Percentiles rank a stretch among this genome's conserved stretches.
phyloP scores from a whole-genome alignment of 2,113 vertebrate species.

The Albula goreensis region DNA sequence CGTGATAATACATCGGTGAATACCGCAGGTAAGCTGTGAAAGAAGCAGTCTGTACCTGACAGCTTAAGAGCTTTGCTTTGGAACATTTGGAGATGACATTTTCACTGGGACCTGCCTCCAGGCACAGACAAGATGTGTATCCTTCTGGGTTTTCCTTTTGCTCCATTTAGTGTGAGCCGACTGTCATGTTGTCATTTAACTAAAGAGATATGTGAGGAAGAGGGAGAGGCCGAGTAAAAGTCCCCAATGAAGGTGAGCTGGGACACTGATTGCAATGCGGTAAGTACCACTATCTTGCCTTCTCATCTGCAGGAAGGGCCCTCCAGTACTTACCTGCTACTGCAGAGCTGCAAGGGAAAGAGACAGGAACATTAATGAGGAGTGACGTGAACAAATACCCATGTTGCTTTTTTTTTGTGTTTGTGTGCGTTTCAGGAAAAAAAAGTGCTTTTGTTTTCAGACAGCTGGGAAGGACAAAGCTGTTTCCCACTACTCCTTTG shows the following conservation, averaged over 20 bases:
- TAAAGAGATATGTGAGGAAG: background rate
- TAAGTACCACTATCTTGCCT: background rate
- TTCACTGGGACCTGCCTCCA: background rate
- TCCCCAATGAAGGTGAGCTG: background rate
- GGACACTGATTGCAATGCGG: background rate
- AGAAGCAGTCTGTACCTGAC: background rate
- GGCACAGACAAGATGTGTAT: background rate
- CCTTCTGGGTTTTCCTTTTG: background rate
- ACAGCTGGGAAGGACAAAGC: constrained; percentile 5
- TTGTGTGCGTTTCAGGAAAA: background rate
- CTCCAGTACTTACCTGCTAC: background rate
- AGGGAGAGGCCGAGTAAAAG: background rate
- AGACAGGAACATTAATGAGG: background rate
- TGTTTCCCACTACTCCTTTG: constrained; percentile 3
- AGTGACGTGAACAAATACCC: background rate
- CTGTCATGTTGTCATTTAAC: background rate
- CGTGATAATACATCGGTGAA: background rate
- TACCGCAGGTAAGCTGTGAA: background rate
- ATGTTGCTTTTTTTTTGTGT: background rate
- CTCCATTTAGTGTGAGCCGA: background rate
- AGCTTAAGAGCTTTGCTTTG: background rate
- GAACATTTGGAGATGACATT: constrained; percentile 16
- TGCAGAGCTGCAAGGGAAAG: background rate
- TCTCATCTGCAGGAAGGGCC: background rate
- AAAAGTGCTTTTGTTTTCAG: constrained; percentile 19